Conservation (phyloP, 2,888 invertebrate genomes). For the Troilus luridus region DNA sequence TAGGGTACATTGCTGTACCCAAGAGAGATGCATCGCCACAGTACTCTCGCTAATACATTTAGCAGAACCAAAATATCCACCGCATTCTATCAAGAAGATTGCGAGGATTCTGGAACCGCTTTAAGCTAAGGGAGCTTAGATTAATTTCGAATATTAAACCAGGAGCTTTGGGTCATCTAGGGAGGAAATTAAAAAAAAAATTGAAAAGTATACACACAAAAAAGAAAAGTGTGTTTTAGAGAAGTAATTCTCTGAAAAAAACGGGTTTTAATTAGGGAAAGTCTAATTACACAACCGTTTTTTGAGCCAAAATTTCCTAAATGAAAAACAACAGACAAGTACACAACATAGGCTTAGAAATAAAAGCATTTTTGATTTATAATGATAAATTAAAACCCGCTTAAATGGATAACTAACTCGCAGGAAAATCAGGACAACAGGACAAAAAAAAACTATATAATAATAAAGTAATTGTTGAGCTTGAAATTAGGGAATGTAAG, state of each 20-base stretch:
- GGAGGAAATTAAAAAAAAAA: constrained; percentile 18
- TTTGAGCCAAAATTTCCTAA: neutral
- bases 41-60: neutral
- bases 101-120: constrained; percentile 45
- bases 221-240: constrained; percentile 17
- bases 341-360: neutral
- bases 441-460: neutral
- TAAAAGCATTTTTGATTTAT: neutral
- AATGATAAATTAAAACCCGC: neutral
- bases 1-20: neutral
- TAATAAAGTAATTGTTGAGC: no score
- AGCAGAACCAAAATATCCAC: neutral
- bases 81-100: constrained; percentile 26
- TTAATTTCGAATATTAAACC: constrained; percentile 55
- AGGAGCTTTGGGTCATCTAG: constrained; percentile 22
- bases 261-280: constrained; percentile 21
- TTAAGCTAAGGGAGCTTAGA: constrained; percentile 23
- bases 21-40: neutral
- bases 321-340: neutral
- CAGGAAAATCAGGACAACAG: neutral
- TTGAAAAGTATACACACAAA: neutral
- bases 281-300: constrained; percentile 21
- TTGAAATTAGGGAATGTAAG: no score
- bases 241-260: neutral
- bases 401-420: neutral